phyloP scores from a whole-genome alignment of 1,140 invertebrate genomes.

The Heliconius melpomene region DNA sequence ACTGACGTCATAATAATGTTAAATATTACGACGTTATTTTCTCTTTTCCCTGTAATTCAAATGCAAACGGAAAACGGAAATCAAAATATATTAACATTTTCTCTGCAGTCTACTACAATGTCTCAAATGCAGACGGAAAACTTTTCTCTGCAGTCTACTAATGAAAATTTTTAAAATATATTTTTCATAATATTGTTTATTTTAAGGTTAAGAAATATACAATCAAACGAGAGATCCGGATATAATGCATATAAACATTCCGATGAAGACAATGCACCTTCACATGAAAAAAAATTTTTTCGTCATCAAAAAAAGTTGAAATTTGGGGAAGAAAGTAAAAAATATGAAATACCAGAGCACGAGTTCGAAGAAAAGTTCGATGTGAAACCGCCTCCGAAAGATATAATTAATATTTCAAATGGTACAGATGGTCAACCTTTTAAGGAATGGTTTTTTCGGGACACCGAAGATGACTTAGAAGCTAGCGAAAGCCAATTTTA shows the following conservation, averaged over 20 bases:
- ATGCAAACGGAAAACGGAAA: no score
- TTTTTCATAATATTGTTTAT: not conserved
- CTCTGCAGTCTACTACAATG: no score
- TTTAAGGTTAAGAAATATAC: conserved; percentile 68
- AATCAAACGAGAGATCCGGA: conserved; percentile 54
- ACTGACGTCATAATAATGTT: no score
- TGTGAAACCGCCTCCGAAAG: conserved; percentile 72
- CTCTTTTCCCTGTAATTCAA: no score
- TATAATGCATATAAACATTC: conserved; percentile 48
- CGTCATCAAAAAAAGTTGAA: conserved; percentile 68
- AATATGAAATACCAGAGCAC: conserved; percentile 79
- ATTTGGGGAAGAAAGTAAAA: conserved; percentile 45
- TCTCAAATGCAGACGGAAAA: no score
- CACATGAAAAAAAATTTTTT: conserved; percentile 64
- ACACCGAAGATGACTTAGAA: conserved; percentile 64
- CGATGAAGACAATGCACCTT: conserved; percentile 44
- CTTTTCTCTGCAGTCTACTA: no score
- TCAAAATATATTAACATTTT: no score
- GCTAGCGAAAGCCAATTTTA: conserved; percentile 59
- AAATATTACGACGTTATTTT: no score
- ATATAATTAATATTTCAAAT: conserved; percentile 40
- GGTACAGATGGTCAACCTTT: conserved; percentile 49
- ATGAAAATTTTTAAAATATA: not conserved
- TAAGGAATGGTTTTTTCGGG: conserved; percentile 70
- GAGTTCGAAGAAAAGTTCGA: conserved; percentile 82